A percentile compares a stretch with the other conserved stretches of the same genome.
Conservation (phyloP, 2,888 invertebrate species). For the Amphipoea oculea region DNA sequence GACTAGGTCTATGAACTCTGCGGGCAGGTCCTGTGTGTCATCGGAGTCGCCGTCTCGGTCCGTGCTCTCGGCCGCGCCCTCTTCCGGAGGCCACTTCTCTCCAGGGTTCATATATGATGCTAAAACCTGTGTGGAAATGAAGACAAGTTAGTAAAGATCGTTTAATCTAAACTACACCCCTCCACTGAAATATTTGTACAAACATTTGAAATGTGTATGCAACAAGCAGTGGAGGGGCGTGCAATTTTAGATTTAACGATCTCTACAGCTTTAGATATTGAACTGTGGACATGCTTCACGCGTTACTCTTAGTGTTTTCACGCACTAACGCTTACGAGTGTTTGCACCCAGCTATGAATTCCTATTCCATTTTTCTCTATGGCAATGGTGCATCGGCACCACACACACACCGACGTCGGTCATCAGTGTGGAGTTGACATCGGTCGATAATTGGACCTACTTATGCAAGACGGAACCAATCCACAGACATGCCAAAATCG, state of each 20-base stretch:
- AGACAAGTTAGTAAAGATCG: not conserved
- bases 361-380: too few species aligned
- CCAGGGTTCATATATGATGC: conserved; percentile 97
- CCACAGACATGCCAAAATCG: too few species aligned
- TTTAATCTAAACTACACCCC: not conserved
- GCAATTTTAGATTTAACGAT: not conserved
- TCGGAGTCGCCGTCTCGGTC: conserved; percentile 71
- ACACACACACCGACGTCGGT: too few species aligned
- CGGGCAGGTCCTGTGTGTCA: conserved; percentile 90
- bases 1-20: conserved; percentile 94
- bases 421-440: too few species aligned
- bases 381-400: too few species aligned
- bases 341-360: not conserved
- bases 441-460: too few species aligned
- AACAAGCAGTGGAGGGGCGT: not conserved
- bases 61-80: conserved; percentile 84
- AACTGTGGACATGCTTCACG: not conserved
- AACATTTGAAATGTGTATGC: not conserved
- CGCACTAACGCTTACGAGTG: not conserved
- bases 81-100: conserved; percentile 88
- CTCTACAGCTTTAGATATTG: not conserved
- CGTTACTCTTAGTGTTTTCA: not conserved
- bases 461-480: too few species aligned
- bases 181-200: not conserved
- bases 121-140: conserved; percentile 90